phyloP scores from a whole-genome alignment of 2,113 vertebrate genomes.

The Typhlomys cinereus region DNA sequence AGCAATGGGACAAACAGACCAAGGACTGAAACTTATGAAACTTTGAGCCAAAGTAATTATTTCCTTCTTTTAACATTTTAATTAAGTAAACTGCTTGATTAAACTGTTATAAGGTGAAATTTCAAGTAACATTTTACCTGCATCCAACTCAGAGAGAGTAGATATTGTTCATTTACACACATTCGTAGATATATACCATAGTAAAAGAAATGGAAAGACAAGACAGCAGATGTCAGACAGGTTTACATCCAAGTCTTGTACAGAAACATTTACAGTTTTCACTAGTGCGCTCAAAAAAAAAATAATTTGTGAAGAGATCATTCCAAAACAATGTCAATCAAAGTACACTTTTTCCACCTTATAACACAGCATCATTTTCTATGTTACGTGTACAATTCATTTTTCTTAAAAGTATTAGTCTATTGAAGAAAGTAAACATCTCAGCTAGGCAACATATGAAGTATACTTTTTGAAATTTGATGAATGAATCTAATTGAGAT shows the following conservation, averaged over 20 bases:
- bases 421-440: neutral
- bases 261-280: neutral
- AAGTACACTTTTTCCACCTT: neutral
- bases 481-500: neutral
- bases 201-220: neutral
- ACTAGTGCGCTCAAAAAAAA: neutral
- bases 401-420: neutral
- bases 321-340: neutral
- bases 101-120: neutral
- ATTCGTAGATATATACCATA: neutral
- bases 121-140: neutral
- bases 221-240: neutral
- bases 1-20: neutral
- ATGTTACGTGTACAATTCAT: neutral
- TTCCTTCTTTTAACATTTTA: neutral
- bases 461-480: neutral
- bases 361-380: neutral
- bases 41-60: no score
- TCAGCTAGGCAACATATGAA: neutral
- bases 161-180: slow-evolving; percentile 21
- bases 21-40: neutral
- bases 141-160: neutral
- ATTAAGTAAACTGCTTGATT: no score
- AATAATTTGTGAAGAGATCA: neutral
- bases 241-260: neutral